Evolutionary conservation across 2,113 vertebrate species (phyloP), one percentile per base, ranked within the genome.

Genomic region (Myrmecophaga tridactyla): DNA sequence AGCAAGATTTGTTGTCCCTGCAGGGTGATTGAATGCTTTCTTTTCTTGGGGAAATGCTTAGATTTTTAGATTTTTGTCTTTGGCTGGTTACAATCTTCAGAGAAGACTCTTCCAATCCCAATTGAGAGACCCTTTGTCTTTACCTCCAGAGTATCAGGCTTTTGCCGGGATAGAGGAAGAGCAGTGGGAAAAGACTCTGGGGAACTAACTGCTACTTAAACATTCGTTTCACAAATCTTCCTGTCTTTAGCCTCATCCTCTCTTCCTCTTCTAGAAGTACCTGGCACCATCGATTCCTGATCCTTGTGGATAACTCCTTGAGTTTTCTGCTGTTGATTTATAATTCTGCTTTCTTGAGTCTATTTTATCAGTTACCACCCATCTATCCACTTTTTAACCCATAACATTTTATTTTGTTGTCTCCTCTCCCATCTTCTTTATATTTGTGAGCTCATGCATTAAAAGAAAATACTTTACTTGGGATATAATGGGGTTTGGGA

Each of bases 401-500:
- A 34, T 18, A 84, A 39, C 39, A 70, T 90, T 86, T 89, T 65
- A 75, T 43, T 62, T 96, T 76, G n/a, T 89, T 43, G 6, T 91
- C 21, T 82, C 53, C 43, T 58, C 34, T 90, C 43, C 63, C 73
- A 67, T 80, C 95, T 94, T 89, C 78, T 29, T 56, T 56, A 7
- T 56, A 21, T 56, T 81, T 95, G 72, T 94, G 88, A 92, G 51
- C 89, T 92, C 41, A 80, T 85, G 25, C 73, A 92, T 89, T 78
- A 95, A 92, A 65, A 67, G 31, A 63, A 67, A 20, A 56, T 41
- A 43, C 46, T 75, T 94, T 67, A 39, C 77, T 70, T 90, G 51
- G 80, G 73, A 86, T 89, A 95, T 77, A 85, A 92, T 90, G 89
- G 62, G 11, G 0, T 62, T 81, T 88, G 81, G 72, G 83, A 94